Evolutionary conservation across 1,140 invertebrate species (phyloP).

Genomic region (Berghia stephanieae): DNA sequence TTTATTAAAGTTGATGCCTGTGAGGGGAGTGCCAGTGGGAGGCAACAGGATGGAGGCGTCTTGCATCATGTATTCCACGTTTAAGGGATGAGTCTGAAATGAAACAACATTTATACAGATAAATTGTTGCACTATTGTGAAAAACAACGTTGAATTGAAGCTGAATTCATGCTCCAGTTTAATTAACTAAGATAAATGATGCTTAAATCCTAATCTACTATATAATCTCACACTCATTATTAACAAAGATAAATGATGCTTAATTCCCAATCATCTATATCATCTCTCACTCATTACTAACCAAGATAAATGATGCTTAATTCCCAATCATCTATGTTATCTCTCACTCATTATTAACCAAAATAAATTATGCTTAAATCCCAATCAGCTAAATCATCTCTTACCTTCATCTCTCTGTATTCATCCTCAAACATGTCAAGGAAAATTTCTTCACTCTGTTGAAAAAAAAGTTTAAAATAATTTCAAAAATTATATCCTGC

Average conservation of each 20-base stretch:
- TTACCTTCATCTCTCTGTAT: conserved; percentile 82
- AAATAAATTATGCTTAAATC: not conserved
- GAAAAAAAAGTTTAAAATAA: conserved; percentile 31
- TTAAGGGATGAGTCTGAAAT: conserved; percentile 79
- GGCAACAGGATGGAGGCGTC: conserved; percentile 96
- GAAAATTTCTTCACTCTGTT: conserved; percentile 94
- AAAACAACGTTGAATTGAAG: no score
- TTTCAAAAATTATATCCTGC: no score
- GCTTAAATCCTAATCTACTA: not conserved
- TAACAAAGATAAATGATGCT: not conserved
- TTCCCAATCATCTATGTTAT: not conserved
- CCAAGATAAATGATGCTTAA: not conserved
- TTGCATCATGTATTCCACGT: conserved; percentile 74
- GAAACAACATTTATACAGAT: no score
- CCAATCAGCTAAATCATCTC: not conserved
- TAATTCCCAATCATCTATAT: not conserved
- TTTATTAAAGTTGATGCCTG: conserved; percentile 94
- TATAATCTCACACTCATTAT: not conserved
- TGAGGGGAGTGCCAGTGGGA: conserved; percentile 95
- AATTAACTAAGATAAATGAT: no score
- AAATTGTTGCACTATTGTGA: no score
- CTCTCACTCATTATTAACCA: not conserved
- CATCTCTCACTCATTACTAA: not conserved
- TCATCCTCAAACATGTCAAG: conserved; percentile 99
- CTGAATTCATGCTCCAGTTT: no score